A percentile compares a stretch with the other conserved stretches of the same genome.
Evolutionary conservation across 2,113 vertebrate species (phyloP).

Genomic region (Elaphurus davidianus): DNA sequence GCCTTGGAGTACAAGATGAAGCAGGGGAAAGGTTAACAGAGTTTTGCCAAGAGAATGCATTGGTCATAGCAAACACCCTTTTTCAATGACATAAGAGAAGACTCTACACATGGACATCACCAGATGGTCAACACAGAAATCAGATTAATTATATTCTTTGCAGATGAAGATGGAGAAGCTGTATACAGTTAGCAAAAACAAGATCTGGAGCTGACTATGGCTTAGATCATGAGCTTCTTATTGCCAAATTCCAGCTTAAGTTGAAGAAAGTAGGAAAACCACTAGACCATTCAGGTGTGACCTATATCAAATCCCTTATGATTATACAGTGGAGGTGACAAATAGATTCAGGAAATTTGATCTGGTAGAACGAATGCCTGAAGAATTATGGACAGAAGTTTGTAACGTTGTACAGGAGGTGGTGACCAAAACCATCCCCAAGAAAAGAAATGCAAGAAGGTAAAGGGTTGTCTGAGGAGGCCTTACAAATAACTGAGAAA

Average conservation of each 20-base stretch:
- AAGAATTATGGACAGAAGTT: not conserved
- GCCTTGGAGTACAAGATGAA: not conserved
- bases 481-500: not conserved
- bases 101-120: not conserved
- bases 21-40: not conserved
- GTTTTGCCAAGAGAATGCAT: not conserved
- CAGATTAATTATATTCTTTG: not conserved
- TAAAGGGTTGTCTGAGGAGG: not conserved
- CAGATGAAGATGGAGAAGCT: not conserved
- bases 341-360: not conserved
- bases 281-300: not conserved
- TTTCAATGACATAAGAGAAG: not conserved
- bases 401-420: not conserved
- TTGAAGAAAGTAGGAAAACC: not conserved
- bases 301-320: not conserved
- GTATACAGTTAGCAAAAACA: not conserved
- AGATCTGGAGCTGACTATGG: not conserved
- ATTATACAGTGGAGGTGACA: not conserved
- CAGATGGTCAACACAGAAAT: not conserved
- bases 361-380: not conserved
- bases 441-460: not conserved
- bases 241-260: not conserved
- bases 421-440: not conserved
- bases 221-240: not conserved
- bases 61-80: not conserved